Conservation (phyloP, 2,113 vertebrate species). For the Microtus oregoni region DNA sequence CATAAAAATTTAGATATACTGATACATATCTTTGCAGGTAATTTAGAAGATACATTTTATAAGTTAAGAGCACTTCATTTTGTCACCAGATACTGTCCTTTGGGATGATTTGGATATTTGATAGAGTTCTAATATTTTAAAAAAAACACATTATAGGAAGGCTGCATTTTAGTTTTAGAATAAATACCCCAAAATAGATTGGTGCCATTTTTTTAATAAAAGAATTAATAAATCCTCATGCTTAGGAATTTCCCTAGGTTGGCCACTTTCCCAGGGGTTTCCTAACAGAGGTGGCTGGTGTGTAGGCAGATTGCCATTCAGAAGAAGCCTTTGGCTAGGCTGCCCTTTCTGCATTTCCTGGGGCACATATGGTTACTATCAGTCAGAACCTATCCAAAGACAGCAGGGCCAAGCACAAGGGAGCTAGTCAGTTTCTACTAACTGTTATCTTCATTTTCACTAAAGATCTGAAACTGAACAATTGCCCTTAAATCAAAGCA, state of each 20-base stretch:
- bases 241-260: background rate
- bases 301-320: background rate
- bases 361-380: conserved; percentile 46
- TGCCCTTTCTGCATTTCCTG: background rate
- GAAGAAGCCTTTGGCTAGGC: conserved; percentile 10
- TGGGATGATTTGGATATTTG: background rate
- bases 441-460: conserved; percentile 42
- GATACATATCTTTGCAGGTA: background rate
- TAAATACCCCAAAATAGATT: background rate
- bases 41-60: background rate
- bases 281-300: background rate
- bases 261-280: background rate
- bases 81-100: background rate
- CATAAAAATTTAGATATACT: background rate
- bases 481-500: background rate
- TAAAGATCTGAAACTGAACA: conserved; percentile 32
- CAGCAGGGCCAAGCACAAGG: background rate
- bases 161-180: background rate
- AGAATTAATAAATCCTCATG: background rate
- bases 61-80: background rate
- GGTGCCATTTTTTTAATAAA: background rate
- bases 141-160: background rate
- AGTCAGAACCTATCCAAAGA: background rate
- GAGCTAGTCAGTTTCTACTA: conserved; percentile 6
- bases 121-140: background rate